phyloP scores from a whole-genome alignment of 2,888 invertebrate species.

The Sphinx pinastri region DNA sequence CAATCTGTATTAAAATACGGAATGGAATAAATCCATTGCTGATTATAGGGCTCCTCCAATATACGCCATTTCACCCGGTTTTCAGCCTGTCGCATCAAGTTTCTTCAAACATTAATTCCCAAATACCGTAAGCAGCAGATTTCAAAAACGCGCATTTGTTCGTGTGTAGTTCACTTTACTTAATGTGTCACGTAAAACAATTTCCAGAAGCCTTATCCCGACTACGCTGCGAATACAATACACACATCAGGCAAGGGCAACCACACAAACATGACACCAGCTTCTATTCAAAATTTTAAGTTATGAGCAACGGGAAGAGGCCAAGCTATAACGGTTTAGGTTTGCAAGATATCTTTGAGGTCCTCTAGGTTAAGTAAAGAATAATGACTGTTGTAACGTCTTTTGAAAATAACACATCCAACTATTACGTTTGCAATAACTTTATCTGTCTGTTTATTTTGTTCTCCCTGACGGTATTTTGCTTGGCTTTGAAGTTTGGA shows the following conservation, averaged over 20 bases:
- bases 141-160: background rate
- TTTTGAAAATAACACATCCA: constrained; percentile 21
- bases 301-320: background rate
- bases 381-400: constrained; percentile 22
- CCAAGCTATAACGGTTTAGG: background rate
- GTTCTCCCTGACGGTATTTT: background rate
- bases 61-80: too few relatives aligned
- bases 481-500: background rate
- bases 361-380: constrained; percentile 19
- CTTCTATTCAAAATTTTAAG: constrained; percentile 14
- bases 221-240: constrained; percentile 37
- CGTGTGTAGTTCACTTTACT: constrained; percentile 53
- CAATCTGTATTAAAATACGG: too few relatives aligned
- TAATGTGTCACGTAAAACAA: constrained; percentile 74
- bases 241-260: constrained; percentile 11
- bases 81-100: too few relatives aligned
- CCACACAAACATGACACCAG: constrained; percentile 8
- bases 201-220: constrained; percentile 67
- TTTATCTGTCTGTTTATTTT: constrained; percentile 19
- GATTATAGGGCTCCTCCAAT: too few relatives aligned
- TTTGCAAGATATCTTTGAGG: constrained; percentile 24
- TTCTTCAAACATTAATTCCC: too few relatives aligned
- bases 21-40: too few relatives aligned
- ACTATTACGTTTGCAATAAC: constrained; percentile 24
- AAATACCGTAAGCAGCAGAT: background rate